A percentile compares a stretch with the other conserved stretches of the same genome.
Conservation (phyloP, 2,888 invertebrate species). For the Pachliopta kotzebuea region DNA sequence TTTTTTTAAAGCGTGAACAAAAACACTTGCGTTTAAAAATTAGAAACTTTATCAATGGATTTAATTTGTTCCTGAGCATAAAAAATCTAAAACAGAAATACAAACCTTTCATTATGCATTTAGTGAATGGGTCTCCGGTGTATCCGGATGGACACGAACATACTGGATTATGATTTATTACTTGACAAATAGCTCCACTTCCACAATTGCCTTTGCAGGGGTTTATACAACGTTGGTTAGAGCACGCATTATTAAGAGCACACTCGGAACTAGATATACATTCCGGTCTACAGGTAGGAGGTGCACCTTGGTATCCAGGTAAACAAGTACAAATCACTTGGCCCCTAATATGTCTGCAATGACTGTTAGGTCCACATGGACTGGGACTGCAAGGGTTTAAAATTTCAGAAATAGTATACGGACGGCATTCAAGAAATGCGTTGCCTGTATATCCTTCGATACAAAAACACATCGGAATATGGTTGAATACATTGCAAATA, state of each 20-base stretch:
- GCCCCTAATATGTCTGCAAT: constrained; percentile 84
- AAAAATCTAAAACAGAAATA: background rate
- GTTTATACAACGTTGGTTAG: constrained; percentile 85
- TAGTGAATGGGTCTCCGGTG: constrained; percentile 87
- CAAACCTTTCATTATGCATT: constrained; percentile 82
- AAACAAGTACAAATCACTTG: constrained; percentile 86
- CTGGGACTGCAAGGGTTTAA: constrained; percentile 84
- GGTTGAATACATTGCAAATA: constrained; percentile 84
- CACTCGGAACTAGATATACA: constrained; percentile 86
- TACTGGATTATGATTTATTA: constrained; percentile 87
- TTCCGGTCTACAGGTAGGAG: constrained; percentile 86
- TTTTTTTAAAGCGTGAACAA: no score
- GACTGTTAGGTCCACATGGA: constrained; percentile 87
- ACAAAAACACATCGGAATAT: constrained; percentile 82
- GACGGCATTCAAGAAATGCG: constrained; percentile 83
- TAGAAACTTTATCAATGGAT: no score
- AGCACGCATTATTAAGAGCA: constrained; percentile 83
- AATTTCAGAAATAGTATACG: constrained; percentile 53
- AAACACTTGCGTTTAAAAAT: no score
- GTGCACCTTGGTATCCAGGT: constrained; percentile 84
- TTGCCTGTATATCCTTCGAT: constrained; percentile 83
- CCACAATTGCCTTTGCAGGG: constrained; percentile 89
- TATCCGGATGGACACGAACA: constrained; percentile 83
- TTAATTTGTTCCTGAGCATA: background rate
- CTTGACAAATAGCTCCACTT: constrained; percentile 84